Conservation (phyloP, 2,113 vertebrate species). For the Tenrec ecaudatus region DNA sequence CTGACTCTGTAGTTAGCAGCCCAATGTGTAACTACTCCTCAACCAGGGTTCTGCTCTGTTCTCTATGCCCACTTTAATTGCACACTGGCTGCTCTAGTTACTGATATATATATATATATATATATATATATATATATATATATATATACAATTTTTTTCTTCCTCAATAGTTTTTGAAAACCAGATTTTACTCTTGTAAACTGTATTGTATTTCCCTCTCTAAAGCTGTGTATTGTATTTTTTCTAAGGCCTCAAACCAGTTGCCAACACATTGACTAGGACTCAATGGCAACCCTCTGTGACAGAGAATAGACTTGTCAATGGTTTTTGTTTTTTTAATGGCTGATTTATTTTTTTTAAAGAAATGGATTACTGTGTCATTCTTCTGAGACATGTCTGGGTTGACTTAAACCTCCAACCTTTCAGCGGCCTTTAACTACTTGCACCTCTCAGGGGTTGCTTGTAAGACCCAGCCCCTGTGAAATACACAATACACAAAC, state of each 20-base stretch:
- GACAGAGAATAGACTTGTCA: no score
- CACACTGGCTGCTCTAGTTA: not conserved
- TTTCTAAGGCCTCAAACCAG: not conserved
- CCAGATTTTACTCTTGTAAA: conserved; percentile 37
- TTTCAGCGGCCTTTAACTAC: not conserved
- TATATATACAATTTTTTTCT: no score
- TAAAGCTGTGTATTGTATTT: not conserved
- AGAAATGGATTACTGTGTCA: not conserved
- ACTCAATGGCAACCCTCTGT: not conserved
- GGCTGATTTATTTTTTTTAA: not conserved
- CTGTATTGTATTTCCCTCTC: no score
- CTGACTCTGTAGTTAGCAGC: no score
- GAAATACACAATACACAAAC: no score
- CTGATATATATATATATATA: not conserved
- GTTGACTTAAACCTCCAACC: not conserved
- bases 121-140: no score
- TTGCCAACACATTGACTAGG: not conserved
- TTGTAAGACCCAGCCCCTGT: no score
- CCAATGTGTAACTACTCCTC: no score
- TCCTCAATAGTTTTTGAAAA: not conserved
- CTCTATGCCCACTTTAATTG: not conserved
- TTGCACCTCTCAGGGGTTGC: no score
- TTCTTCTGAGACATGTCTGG: not conserved
- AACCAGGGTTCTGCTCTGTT: no score
- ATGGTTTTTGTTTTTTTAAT: not conserved